phyloP scores from a whole-genome alignment of 37 sponge, comb jelly and placozoan species.

The Tethya wilhelma region DNA sequence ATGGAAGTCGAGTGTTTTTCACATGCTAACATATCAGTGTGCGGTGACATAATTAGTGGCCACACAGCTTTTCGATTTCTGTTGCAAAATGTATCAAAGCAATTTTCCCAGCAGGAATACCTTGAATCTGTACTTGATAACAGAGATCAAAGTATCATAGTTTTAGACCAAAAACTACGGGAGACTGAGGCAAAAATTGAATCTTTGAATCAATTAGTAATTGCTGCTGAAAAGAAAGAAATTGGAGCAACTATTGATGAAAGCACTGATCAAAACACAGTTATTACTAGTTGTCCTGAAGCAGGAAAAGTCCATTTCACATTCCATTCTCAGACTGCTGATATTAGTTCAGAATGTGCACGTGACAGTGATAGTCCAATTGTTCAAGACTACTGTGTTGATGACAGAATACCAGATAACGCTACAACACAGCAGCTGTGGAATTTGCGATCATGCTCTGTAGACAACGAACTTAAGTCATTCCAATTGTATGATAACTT shows the following conservation, averaged over 20 bases:
- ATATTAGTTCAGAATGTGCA: background rate
- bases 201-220: background rate
- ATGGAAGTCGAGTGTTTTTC: conserved; percentile 23
- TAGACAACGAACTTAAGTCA: conserved; percentile 14
- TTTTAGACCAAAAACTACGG: background rate
- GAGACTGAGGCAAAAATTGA: background rate
- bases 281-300: background rate
- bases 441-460: conserved; percentile 17
- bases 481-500: conserved; percentile 12
- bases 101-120: conserved; percentile 14
- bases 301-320: background rate
- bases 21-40: background rate
- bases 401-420: conserved; percentile 3
- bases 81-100: conserved; percentile 12
- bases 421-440: conserved; percentile 1
- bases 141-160: background rate
- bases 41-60: conserved; percentile 11
- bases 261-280: background rate
- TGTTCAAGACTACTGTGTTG: background rate
- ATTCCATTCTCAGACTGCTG: background rate
- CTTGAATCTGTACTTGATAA: conserved; percentile 6
- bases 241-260: conserved; percentile 1
- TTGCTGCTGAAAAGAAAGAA: background rate
- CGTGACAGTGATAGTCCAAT: background rate
- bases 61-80: conserved; percentile 18